Evolutionary conservation across 2,888 invertebrate species (phyloP), one percentile per base, ranked within the genome.

Genomic region (Aphrophora alni): DNA sequence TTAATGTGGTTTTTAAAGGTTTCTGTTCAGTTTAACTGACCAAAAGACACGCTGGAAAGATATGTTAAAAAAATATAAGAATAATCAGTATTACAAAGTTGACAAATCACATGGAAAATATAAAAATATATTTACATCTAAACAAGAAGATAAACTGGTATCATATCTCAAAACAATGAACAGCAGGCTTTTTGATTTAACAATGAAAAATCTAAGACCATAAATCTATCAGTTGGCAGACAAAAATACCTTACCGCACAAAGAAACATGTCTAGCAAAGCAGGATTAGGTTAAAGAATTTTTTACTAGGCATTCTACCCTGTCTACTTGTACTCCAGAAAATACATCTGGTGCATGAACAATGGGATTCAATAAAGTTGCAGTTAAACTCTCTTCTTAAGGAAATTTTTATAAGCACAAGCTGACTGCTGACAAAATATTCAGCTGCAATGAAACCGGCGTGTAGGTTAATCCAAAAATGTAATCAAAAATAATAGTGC

Each of bases 341-440:
- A 84, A 83, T 24, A 85, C 86, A 75, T 82, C 86, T 68, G 85
- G 86, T 74, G 87, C 86, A 2, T 80, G 87, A 77, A 86, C 87
- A 74, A 82, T 83, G 73, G 86, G 86, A 1, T 88, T 88, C 74
- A 87, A 87, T 77, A 44, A 44, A 14, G 44, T 14, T 44, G 8
- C 44, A 7, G 17, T 44, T 44, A 2, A 44, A 44, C 44, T 44
- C 44, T 44, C 44, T 44, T 44, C 17, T 44, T 7, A 44, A 44
- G 17, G 28, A 38, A 69, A 5, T 14, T 74, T 25, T 81, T 70
- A 72, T 75, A 78, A 84, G 85, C 38, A 85, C 77, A 84, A 84
- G 70, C 81, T 86, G 38, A 82, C 84, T 0, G 77, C 82, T 26
- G 85, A 69, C 72, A 83, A 38, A 44, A 86, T 86, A 75, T 85